Percentiles rank a stretch among this genome's conserved stretches.
These are phyloP conservation scores for Popillia japonica DNA, from an alignment of 1,140 invertebrate genomes.

Conservation along the genomic window DNA sequence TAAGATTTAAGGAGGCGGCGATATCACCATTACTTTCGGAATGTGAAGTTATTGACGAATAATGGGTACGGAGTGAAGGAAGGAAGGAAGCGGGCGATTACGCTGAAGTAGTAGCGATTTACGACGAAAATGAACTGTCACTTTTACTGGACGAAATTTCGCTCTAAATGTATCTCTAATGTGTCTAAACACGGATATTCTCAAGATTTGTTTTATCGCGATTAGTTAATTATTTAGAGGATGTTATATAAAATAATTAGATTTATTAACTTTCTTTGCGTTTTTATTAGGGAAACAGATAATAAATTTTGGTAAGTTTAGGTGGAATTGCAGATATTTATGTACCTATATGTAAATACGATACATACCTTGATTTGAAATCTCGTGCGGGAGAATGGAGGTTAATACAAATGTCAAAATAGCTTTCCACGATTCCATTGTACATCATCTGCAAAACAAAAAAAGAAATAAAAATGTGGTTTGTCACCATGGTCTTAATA, in stretches of 20 bases:
- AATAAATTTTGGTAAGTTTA: background rate
- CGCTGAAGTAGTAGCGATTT: background rate
- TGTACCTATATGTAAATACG: no score
- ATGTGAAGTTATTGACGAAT: background rate
- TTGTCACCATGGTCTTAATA: no score
- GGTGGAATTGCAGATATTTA: background rate
- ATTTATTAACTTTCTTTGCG: no score
- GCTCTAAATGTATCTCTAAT: no score
- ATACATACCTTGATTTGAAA: slow-evolving; percentile 38
- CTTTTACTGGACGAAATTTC: slow-evolving; percentile 9
- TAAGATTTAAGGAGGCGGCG: no score
- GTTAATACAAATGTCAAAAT: slow-evolving; percentile 37
- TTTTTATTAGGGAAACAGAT: background rate
- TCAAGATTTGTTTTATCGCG: background rate
- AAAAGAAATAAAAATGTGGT: no score
- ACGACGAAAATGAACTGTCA: slow-evolving; percentile 1
- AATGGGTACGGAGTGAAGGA: background rate
- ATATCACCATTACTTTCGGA: slow-evolving; percentile 6
- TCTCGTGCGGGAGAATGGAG: background rate
- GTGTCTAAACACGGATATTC: no score
- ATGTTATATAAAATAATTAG: no score
- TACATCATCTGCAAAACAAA: slow-evolving; percentile 41
- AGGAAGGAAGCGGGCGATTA: background rate
- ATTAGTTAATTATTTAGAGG: no score
- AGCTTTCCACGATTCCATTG: slow-evolving; percentile 38